These are phyloP conservation scores for Ceratina australensis DNA, from an alignment of 1,140 invertebrate species.

Conservation along the genomic window DNA sequence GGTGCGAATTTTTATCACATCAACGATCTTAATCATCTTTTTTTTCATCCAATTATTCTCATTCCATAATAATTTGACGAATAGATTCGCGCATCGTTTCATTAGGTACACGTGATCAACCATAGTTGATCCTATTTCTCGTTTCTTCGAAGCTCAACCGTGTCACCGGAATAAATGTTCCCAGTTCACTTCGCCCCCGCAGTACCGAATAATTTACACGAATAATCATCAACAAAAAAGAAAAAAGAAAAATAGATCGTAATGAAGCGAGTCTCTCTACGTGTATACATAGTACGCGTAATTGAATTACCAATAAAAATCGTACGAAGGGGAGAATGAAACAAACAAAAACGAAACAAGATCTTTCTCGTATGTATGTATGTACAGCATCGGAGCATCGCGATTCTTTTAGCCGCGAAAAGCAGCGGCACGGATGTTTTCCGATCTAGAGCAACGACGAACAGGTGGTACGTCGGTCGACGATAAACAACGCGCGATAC, in stretches of 20 bases:
- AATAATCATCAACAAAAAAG: slow-evolving; percentile 35
- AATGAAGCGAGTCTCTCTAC: neutral
- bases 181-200: slow-evolving; percentile 7
- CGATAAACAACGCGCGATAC: slow-evolving; percentile 13
- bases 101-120: no score
- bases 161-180: neutral
- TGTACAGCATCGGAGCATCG: slow-evolving; percentile 29
- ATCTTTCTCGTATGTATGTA: slow-evolving; percentile 25
- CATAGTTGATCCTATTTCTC: no score
- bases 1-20: neutral
- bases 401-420: slow-evolving; percentile 20
- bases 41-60: no score
- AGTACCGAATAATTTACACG: slow-evolving; percentile 29
- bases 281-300: neutral
- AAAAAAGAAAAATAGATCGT: neutral
- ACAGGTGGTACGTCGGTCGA: neutral
- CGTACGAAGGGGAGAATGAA: slow-evolving; percentile 30
- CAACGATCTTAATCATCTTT: no score
- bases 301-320: slow-evolving; percentile 42
- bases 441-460: slow-evolving; percentile 1
- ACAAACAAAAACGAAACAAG: slow-evolving; percentile 65
- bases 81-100: no score
- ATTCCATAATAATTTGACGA: no score
- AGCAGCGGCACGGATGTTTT: slow-evolving; percentile 12
- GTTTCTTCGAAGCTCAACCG: neutral